Percentiles rank a stretch among this genome's conserved stretches.
phyloP scores from a whole-genome alignment of 2,888 invertebrate genomes.

The Phortica magna region DNA sequence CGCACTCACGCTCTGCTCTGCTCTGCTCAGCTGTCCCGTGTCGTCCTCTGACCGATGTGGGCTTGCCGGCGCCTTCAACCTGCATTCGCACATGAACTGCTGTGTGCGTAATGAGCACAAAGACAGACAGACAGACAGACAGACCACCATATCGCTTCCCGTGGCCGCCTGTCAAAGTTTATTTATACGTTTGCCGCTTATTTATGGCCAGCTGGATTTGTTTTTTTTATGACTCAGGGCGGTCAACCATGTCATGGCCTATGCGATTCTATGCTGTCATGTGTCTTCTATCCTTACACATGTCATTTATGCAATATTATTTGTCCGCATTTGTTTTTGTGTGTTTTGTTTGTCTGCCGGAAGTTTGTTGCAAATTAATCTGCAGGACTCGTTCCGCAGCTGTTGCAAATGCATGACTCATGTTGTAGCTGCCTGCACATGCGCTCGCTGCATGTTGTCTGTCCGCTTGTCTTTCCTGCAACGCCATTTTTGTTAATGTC shows the following conservation, averaged over 20 bases:
- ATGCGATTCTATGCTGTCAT: neutral
- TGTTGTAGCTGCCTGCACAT: neutral
- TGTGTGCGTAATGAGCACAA: too few species aligned
- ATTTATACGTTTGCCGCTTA: conserved; percentile 22
- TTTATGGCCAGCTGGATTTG: conserved; percentile 18
- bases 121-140: too few species aligned
- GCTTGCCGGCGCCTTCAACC: too few species aligned
- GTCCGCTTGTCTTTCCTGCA: too few species aligned
- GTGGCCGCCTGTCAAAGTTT: conserved; percentile 15
- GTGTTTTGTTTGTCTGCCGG: neutral
- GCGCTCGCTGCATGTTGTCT: neutral
- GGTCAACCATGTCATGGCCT: neutral
- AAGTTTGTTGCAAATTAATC: neutral
- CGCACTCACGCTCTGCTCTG: neutral
- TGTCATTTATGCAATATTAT: neutral
- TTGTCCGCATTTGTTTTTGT: neutral
- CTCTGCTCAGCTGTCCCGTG: too few species aligned
- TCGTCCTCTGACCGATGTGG: too few species aligned
- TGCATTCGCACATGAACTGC: too few species aligned
- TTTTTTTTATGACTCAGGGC: conserved; percentile 15
- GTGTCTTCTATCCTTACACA: neutral
- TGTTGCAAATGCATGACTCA: neutral
- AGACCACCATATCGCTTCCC: neutral
- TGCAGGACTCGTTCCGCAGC: neutral
- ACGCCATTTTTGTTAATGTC: too few species aligned